These are phyloP conservation scores for Hyposoter dolosus DNA, from an alignment of 2,888 invertebrate genomes.

Conservation along the genomic window DNA sequence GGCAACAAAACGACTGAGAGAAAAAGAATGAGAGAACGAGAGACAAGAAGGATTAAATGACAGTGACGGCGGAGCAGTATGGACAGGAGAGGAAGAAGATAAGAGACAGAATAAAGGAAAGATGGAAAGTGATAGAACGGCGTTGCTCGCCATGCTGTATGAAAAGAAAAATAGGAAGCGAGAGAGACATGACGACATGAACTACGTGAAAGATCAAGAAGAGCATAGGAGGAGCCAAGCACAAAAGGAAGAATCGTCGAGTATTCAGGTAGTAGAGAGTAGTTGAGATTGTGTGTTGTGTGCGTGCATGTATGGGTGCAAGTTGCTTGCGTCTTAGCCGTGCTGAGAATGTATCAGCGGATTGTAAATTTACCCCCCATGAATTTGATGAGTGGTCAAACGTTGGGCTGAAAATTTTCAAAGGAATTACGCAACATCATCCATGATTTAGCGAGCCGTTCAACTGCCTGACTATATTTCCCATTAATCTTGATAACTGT, in stretches of 20 bases:
- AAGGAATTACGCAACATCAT: constrained; percentile 78
- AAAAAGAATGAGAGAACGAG: constrained; percentile 61
- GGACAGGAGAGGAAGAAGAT: constrained; percentile 34
- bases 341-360: constrained; percentile 32
- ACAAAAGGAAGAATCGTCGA: constrained; percentile 76
- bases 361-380: constrained; percentile 66
- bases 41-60: constrained; percentile 16
- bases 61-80: constrained; percentile 47
- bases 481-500: not conserved
- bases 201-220: constrained; percentile 31
- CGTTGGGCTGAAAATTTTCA: constrained; percentile 72
- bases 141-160: constrained; percentile 72
- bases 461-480: constrained; percentile 34
- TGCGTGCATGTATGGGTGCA: constrained; percentile 34
- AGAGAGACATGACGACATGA: constrained; percentile 28
- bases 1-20: constrained; percentile 57
- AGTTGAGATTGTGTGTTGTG: not conserved
- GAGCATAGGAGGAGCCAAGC: constrained; percentile 66
- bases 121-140: constrained; percentile 63
- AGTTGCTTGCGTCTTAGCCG: constrained; percentile 42
- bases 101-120: constrained; percentile 36
- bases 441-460: constrained; percentile 73
- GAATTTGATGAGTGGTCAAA: constrained; percentile 19
- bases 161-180: constrained; percentile 67
- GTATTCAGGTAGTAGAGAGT: constrained; percentile 75